These are phyloP conservation scores for Lypha dubia DNA, from an alignment of 2,888 invertebrate species.

Conservation along the genomic window DNA sequence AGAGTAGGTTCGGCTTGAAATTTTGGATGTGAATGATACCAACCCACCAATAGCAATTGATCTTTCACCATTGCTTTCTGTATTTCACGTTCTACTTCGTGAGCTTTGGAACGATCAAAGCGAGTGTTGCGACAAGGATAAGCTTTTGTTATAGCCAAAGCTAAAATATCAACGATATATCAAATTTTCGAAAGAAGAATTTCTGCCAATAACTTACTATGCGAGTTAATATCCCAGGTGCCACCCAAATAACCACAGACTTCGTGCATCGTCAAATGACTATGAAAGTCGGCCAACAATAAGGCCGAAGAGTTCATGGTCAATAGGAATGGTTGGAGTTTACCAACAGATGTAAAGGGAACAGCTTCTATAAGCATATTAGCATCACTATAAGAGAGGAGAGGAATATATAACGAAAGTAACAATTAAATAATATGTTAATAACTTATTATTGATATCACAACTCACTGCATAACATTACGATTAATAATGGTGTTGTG, in stretches of 20 bases:
- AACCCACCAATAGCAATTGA: conserved; percentile 93
- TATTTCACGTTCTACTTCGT: conserved; percentile 91
- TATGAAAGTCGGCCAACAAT: conserved; percentile 95
- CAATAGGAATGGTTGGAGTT: conserved; percentile 96
- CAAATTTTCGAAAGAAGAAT: background rate
- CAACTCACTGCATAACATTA: conserved; percentile 89
- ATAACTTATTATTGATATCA: background rate
- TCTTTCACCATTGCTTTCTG: conserved; percentile 92
- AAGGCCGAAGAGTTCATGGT: conserved; percentile 94
- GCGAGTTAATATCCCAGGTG: conserved; percentile 96
- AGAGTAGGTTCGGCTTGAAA: conserved; percentile 94
- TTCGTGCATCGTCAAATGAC: conserved; percentile 96
- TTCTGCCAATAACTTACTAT: conserved; percentile 88
- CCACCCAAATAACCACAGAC: conserved; percentile 98
- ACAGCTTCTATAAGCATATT: conserved; percentile 95
- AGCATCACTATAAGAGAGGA: conserved; percentile 88
- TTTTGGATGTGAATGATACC: conserved; percentile 97
- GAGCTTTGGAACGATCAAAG: conserved; percentile 90
- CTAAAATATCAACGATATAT: conserved; percentile 83
- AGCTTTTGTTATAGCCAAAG: conserved; percentile 92
- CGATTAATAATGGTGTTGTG: conserved; percentile 90
- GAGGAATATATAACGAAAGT: background rate
- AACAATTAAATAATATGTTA: background rate
- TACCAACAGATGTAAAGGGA: conserved; percentile 93
- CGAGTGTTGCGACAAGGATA: conserved; percentile 94